phyloP scores from a whole-genome alignment of 2,888 invertebrate species.

The Carterocephalus palaemon region DNA sequence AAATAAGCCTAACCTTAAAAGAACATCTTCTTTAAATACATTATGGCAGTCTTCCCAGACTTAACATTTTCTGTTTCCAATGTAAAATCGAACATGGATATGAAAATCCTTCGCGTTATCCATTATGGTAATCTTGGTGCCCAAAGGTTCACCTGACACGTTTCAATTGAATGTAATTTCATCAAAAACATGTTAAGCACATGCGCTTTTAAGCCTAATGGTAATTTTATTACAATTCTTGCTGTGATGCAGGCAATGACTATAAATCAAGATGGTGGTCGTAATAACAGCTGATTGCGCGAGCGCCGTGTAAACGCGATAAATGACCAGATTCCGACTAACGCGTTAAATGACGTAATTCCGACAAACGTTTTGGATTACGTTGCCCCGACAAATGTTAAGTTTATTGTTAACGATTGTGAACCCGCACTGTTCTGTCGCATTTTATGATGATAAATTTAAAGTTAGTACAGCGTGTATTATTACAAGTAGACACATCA shows the following conservation, averaged over 20 bases:
- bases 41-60: too few species aligned
- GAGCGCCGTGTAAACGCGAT: constrained; percentile 50
- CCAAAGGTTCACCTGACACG: too few species aligned
- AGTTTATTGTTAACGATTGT: constrained; percentile 53
- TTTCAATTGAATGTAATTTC: constrained; percentile 6
- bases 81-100: too few species aligned
- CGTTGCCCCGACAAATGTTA: constrained; percentile 47
- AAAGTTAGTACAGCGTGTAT: constrained; percentile 4
- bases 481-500: constrained; percentile 5
- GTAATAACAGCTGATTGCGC: constrained; percentile 34
- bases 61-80: too few species aligned
- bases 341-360: constrained; percentile 51
- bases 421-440: constrained; percentile 4
- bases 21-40: too few species aligned
- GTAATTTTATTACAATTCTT: constrained; percentile 25
- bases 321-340: constrained; percentile 51
- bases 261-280: constrained; percentile 26
- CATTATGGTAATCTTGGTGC: too few species aligned
- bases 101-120: too few species aligned
- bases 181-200: constrained; percentile 12
- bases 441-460: constrained; percentile 14
- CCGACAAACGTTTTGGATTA: constrained; percentile 48
- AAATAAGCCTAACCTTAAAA: too few species aligned
- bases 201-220: constrained; percentile 19
- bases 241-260: constrained; percentile 14